phyloP scores from a whole-genome alignment of 1,140 invertebrate species.

The Homalodisca vitripennis region DNA sequence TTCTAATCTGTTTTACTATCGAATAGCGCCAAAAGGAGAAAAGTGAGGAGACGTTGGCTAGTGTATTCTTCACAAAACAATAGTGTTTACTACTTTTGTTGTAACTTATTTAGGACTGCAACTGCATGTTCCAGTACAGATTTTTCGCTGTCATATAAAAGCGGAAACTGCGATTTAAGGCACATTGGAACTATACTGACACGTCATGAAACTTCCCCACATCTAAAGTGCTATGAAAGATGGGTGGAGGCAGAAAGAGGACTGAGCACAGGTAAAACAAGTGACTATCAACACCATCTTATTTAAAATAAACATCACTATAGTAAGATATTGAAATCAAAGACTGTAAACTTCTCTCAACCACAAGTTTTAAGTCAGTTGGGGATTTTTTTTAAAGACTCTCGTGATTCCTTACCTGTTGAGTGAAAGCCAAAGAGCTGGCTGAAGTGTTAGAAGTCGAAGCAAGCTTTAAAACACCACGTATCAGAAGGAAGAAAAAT shows the following conservation, averaged over 20 bases:
- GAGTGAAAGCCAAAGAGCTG: slow-evolving; percentile 20
- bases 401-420: slow-evolving; percentile 10
- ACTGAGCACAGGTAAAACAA: too few relatives aligned
- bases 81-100: too few relatives aligned
- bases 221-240: too few relatives aligned
- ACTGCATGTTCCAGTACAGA: too few relatives aligned
- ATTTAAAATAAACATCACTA: slow-evolving; percentile 16
- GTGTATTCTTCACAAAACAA: too few relatives aligned
- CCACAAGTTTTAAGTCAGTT: background rate
- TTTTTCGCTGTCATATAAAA: slow-evolving; percentile 4
- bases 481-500: slow-evolving; percentile 20
- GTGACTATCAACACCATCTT: too few relatives aligned
- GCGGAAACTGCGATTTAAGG: slow-evolving; percentile 7
- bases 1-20: background rate
- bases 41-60: slow-evolving; percentile 17
- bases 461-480: slow-evolving; percentile 19
- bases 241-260: too few relatives aligned
- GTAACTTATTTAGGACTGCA: too few relatives aligned
- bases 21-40: slow-evolving; percentile 6
- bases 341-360: slow-evolving; percentile 14
- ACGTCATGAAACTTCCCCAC: too few relatives aligned
- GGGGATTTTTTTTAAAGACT: slow-evolving; percentile 10
- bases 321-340: slow-evolving; percentile 25
- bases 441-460: slow-evolving; percentile 21
- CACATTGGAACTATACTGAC: background rate